Conservation (phyloP, 2,797 vertebrate species). For the Florisuga fusca region DNA sequence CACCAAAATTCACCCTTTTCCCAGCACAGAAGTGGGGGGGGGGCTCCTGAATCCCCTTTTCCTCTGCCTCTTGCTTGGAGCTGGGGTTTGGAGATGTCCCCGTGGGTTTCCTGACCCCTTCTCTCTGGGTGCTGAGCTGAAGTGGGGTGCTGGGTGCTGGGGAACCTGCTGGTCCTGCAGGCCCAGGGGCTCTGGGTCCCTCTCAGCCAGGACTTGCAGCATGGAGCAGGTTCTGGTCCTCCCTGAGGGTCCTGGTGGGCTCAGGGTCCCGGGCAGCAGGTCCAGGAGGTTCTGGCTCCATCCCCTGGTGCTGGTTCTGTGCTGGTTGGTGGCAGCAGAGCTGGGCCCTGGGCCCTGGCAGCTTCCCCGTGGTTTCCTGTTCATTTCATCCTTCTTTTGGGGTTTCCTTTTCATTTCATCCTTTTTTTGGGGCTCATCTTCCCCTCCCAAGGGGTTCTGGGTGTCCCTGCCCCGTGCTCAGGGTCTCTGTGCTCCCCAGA, state of each 20-base stretch:
- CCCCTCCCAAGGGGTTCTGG: accelerated
- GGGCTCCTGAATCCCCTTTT: neutral
- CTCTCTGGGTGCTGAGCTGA: neutral
- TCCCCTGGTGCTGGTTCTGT: neutral
- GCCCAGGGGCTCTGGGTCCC: neutral
- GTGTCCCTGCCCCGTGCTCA: neutral
- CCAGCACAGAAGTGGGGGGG: neutral
- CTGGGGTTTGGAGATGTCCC: neutral
- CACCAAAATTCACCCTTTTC: neutral
- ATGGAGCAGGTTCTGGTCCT: neutral
- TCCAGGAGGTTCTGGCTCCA: neutral
- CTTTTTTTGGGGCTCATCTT: too few species aligned
- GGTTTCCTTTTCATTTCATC: too few species aligned
- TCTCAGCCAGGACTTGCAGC: neutral
- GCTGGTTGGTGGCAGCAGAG: neutral
- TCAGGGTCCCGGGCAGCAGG: neutral
- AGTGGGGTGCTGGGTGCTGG: neutral
- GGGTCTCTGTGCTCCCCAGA: too few species aligned
- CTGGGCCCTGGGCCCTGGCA: too few species aligned
- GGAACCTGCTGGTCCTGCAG: neutral
- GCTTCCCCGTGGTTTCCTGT: neutral
- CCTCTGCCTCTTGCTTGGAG: neutral
- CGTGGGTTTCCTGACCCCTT: accelerated
- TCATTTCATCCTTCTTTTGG: too few species aligned
- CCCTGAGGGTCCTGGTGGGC: neutral